Evolutionary conservation across 2,797 vertebrate species (phyloP).

Genomic region (Sebastes paucispinis): DNA sequence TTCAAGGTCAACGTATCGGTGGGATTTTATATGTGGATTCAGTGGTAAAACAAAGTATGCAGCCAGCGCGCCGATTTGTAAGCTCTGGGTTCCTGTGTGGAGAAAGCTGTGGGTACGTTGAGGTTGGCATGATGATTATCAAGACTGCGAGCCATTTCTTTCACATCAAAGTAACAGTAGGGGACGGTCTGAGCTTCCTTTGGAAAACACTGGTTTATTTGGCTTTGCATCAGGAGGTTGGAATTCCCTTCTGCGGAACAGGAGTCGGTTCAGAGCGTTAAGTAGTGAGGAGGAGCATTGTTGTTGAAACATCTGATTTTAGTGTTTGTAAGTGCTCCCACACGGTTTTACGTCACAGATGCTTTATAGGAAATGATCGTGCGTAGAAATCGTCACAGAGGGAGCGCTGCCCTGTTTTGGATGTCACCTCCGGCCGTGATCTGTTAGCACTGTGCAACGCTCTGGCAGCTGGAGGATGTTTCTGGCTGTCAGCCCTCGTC

Average conservation of each 20-base stretch:
- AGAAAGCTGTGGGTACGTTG: constrained; percentile 27
- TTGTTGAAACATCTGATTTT: constrained; percentile 8
- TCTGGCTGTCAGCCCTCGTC: constrained; percentile 27
- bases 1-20: constrained; percentile 59
- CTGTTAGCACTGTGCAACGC: constrained; percentile 22
- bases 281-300: constrained; percentile 5
- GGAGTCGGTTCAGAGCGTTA: constrained; percentile 21
- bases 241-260: constrained; percentile 47
- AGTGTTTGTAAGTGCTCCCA: not conserved
- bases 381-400: not conserved
- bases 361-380: constrained; percentile 1
- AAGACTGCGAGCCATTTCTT: constrained; percentile 56
- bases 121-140: constrained; percentile 52
- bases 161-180: constrained; percentile 71
- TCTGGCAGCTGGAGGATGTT: constrained; percentile 62
- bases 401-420: constrained; percentile 6
- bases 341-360: constrained; percentile 6
- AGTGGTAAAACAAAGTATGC: constrained; percentile 57
- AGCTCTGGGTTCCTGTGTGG: constrained; percentile 37
- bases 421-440: constrained; percentile 34
- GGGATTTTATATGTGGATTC: constrained; percentile 47
- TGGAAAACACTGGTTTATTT: constrained; percentile 75
- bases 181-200: constrained; percentile 65
- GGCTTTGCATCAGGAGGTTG: constrained; percentile 56
- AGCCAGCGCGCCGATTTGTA: constrained; percentile 37